phyloP scores from a whole-genome alignment of 2,888 invertebrate species.

The Amphipoea oculea region DNA sequence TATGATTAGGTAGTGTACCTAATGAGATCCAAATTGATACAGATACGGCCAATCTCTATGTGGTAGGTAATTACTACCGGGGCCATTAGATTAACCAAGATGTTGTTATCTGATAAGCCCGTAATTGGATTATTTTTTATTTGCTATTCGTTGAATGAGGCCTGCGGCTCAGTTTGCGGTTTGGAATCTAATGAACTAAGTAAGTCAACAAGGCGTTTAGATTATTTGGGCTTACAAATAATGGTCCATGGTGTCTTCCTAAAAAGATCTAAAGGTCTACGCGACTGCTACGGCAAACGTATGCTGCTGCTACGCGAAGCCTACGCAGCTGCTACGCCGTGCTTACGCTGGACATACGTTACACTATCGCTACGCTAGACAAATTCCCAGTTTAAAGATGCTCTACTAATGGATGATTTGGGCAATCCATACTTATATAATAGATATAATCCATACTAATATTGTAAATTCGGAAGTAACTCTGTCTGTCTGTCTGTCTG shows the following conservation, averaged over 20 bases:
- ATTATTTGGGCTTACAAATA: not conserved
- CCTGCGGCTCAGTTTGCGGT: not conserved
- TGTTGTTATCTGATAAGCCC: slow-evolving; percentile 65
- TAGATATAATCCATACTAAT: too few species aligned
- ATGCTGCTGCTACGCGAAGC: not conserved
- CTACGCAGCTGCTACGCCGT: not conserved
- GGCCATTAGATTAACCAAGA: slow-evolving; percentile 53
- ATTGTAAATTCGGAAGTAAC: too few species aligned
- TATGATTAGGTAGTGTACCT: slow-evolving; percentile 62
- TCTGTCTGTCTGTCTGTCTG: too few species aligned
- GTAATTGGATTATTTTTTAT: slow-evolving; percentile 66
- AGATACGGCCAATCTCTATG: slow-evolving; percentile 52
- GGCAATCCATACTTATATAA: too few species aligned
- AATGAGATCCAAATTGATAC: slow-evolving; percentile 74
- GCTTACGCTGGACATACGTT: not conserved
- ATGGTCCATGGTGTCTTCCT: not conserved
- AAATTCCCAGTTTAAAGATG: not conserved
- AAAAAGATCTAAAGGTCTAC: not conserved
- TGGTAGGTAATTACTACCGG: slow-evolving; percentile 30
- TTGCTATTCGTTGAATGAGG: slow-evolving; percentile 26
- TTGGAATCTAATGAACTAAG: not conserved
- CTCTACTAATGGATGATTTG: not conserved
- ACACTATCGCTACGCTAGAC: not conserved
- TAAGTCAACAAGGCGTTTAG: not conserved
- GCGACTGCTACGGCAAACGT: not conserved